These are phyloP conservation scores for Spondyliosoma cantharus DNA, from an alignment of 2,797 vertebrate genomes.

Conservation along the genomic window DNA sequence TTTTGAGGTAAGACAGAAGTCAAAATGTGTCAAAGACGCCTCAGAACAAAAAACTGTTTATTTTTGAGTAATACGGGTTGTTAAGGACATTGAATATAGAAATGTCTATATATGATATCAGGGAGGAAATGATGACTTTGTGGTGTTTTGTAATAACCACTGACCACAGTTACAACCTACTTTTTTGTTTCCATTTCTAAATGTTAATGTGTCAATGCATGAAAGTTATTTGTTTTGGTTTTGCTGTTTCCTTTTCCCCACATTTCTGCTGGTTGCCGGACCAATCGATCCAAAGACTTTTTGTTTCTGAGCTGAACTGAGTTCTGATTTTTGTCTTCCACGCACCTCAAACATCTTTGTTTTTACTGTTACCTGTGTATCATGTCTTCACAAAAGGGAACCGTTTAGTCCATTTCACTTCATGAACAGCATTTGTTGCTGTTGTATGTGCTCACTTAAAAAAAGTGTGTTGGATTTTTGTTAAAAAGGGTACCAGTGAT, in stretches of 20 bases:
- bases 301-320: slow-evolving; percentile 3
- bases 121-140: slow-evolving; percentile 24
- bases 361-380: slow-evolving; percentile 2
- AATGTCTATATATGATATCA: slow-evolving; percentile 34
- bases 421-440: slow-evolving; percentile 14
- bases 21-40: slow-evolving; percentile 26
- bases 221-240: slow-evolving; percentile 11
- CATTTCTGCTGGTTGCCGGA: slow-evolving; percentile 28
- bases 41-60: slow-evolving; percentile 15
- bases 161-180: neutral
- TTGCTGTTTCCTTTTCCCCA: neutral
- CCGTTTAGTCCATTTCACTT: slow-evolving; percentile 18
- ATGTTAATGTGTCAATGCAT: neutral
- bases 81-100: slow-evolving; percentile 17
- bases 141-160: slow-evolving; percentile 1
- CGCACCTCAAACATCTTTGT: neutral
- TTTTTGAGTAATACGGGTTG: slow-evolving; percentile 32
- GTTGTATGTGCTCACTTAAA: slow-evolving; percentile 13
- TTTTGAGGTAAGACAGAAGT: slow-evolving; percentile 10
- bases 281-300: slow-evolving; percentile 28
- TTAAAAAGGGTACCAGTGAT: neutral
- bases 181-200: slow-evolving; percentile 9
- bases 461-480: neutral
- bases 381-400: slow-evolving; percentile 36
- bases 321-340: neutral